A percentile compares a stretch with the other conserved stretches of the same genome.
phyloP scores from a whole-genome alignment of 2,888 invertebrate genomes.

The Itoplectis maculator region DNA sequence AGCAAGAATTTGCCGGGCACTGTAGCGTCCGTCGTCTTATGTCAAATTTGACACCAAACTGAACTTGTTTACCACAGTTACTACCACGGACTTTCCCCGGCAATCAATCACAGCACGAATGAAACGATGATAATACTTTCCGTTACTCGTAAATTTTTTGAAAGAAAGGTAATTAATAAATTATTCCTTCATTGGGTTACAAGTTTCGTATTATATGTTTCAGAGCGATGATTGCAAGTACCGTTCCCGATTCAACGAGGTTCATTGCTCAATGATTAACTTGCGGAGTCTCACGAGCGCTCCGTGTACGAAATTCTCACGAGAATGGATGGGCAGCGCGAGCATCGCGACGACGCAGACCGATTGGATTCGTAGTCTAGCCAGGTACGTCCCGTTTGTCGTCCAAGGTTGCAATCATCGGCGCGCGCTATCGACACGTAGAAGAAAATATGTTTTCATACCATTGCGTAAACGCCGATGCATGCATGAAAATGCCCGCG shows the following conservation, averaged over 20 bases:
- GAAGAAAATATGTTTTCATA: constrained; percentile 40
- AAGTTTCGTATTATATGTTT: not conserved
- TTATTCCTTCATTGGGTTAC: no score
- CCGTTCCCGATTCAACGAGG: constrained; percentile 26
- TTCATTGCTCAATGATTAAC: constrained; percentile 36
- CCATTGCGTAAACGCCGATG: constrained; percentile 36
- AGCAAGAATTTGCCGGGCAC: no score
- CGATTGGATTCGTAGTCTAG: constrained; percentile 51
- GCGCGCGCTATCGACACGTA: constrained; percentile 11
- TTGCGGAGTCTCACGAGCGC: not conserved
- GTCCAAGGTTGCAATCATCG: constrained; percentile 55
- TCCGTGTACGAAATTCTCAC: constrained; percentile 38
- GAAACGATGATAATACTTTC: no score
- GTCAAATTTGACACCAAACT: no score
- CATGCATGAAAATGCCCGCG: not conserved
- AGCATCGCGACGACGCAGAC: constrained; percentile 30
- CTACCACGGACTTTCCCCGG: no score
- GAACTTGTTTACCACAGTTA: no score
- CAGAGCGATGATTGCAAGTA: not conserved
- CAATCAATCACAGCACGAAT: no score
- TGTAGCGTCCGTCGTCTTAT: no score
- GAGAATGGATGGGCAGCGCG: constrained; percentile 26
- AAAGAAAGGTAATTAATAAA: no score
- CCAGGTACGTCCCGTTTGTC: constrained; percentile 53
- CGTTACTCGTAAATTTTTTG: no score